phyloP scores from a whole-genome alignment of 2,113 vertebrate genomes.

The Alexandromys fortis region DNA sequence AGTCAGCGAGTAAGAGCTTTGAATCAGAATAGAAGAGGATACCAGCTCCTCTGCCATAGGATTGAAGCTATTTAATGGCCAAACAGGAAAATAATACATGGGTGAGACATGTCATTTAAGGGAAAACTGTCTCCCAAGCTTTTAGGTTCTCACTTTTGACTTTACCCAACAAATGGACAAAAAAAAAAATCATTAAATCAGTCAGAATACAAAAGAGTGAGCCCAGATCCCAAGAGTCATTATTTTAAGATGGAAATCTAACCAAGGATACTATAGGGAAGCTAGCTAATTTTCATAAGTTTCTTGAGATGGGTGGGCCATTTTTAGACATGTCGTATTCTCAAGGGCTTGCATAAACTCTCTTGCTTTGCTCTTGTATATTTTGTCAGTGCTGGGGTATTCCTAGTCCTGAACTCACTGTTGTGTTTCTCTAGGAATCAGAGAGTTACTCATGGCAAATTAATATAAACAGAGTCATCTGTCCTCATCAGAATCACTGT shows the following conservation, averaged over 20 bases:
- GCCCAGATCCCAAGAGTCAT: background rate
- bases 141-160: background rate
- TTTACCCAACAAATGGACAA: background rate
- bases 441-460: background rate
- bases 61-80: background rate
- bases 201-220: background rate
- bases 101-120: background rate
- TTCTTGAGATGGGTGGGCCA: background rate
- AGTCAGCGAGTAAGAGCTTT: background rate
- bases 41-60: background rate
- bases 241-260: background rate
- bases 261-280: background rate
- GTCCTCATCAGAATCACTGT: conserved; percentile 35
- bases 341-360: background rate
- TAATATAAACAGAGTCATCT: background rate
- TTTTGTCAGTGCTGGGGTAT: background rate
- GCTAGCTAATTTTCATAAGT: background rate
- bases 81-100: background rate
- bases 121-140: background rate
- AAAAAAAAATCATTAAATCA: background rate
- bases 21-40: conserved; percentile 28
- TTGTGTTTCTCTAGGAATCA: background rate
- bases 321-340: background rate
- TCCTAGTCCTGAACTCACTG: background rate
- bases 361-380: background rate